Evolutionary conservation across 2,113 vertebrate genomes (phyloP).

Genomic region (Gasterosteus nipponicus): DNA sequence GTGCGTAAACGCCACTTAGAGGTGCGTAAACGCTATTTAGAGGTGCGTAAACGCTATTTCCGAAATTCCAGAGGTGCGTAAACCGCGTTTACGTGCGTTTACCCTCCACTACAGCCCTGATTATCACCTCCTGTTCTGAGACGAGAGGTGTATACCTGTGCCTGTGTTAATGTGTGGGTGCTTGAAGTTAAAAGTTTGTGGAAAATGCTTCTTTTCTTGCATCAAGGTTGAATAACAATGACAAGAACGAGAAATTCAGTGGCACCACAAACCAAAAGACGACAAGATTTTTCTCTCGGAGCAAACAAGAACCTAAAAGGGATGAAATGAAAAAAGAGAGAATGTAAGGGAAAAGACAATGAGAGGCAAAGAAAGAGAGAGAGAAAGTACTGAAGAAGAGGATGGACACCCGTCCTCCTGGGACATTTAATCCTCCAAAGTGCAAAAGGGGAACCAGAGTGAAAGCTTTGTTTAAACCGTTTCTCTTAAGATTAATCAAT

Average conservation of each 20-base stretch:
- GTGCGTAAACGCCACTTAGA: too few relatives aligned
- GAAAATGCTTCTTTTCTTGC: conserved; percentile 23
- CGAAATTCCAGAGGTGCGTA: too few relatives aligned
- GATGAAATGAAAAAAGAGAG: not conserved
- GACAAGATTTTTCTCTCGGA: conserved; percentile 23
- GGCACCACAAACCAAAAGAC: conserved; percentile 50
- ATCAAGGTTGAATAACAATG: conserved; percentile 54
- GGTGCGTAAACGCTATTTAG: too few relatives aligned
- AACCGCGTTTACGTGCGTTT: too few relatives aligned
- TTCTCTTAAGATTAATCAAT: conserved; percentile 39
- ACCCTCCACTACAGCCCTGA: conserved; percentile 11
- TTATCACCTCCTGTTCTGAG: conserved; percentile 27
- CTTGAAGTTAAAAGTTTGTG: conserved; percentile 44
- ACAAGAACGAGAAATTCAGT: conserved; percentile 52
- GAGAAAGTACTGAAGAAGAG: conserved; percentile 13
- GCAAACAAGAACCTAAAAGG: conserved; percentile 33
- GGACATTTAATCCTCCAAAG: conserved; percentile 35
- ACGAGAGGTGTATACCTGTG: conserved; percentile 23
- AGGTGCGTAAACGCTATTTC: too few relatives aligned
- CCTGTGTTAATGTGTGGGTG: conserved; percentile 7
- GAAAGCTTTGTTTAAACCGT: conserved; percentile 47
- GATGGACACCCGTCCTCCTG: conserved; percentile 29
- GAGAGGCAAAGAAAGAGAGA: not conserved
- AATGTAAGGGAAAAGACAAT: not conserved
- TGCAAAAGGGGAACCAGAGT: conserved; percentile 44